Evolutionary conservation across 2,113 vertebrate genomes (phyloP).

Genomic region (Trogon melanurus): DNA sequence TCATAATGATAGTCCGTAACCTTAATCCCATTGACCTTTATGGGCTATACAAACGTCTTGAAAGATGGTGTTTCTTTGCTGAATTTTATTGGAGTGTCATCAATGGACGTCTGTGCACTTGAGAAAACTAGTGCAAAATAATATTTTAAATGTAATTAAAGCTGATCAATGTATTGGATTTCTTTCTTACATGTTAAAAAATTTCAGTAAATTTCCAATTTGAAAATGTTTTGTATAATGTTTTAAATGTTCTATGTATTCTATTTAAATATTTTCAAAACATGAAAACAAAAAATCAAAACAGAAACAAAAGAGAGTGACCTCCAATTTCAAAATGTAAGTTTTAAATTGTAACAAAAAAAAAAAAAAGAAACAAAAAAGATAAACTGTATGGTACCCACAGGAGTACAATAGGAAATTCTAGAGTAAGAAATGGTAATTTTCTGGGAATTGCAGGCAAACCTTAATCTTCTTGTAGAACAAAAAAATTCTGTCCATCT

Average conservation of each 20-base stretch:
- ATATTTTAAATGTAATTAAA: background rate
- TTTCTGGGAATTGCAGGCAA: background rate
- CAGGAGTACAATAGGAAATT: fast-evolving
- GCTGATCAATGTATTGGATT: fast-evolving
- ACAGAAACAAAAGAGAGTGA: fast-evolving
- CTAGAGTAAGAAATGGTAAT: fast-evolving
- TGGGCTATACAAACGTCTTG: background rate
- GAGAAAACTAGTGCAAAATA: background rate
- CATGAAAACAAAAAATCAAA: background rate
- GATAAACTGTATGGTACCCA: background rate
- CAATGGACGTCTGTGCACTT: background rate
- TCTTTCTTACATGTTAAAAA: background rate
- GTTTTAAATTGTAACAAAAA: background rate
- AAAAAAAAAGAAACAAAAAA: too few relatives aligned
- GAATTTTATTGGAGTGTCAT: background rate
- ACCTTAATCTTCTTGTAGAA: background rate
- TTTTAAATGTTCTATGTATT: background rate
- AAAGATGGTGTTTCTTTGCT: background rate
- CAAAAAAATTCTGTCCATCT: fast-evolving
- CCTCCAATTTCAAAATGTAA: background rate
- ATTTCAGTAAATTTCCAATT: background rate
- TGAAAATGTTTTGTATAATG: background rate
- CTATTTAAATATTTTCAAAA: background rate
- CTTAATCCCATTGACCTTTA: background rate
- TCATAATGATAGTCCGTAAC: background rate